These are phyloP conservation scores for Echinops telfairi DNA, from an alignment of 2,113 vertebrate genomes.

Conservation along the genomic window DNA sequence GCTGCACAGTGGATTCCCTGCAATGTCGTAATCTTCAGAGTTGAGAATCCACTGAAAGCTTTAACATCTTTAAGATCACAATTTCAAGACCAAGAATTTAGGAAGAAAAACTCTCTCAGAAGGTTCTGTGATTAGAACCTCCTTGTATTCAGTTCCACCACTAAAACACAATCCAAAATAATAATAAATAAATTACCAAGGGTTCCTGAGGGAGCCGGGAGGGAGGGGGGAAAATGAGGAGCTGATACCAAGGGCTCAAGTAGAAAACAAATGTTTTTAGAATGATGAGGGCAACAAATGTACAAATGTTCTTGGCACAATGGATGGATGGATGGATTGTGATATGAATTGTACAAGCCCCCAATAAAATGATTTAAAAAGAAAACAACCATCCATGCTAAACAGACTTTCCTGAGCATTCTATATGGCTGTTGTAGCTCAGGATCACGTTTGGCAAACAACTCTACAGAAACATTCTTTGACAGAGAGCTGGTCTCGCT, in stretches of 20 bases:
- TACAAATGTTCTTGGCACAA: too few relatives aligned
- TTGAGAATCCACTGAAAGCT: constrained; percentile 23
- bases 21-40: neutral
- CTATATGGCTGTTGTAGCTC: neutral
- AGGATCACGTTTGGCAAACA: neutral
- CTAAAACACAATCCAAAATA: neutral
- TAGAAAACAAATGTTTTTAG: too few relatives aligned
- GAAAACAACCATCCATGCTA: neutral
- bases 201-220: too few relatives aligned
- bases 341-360: too few relatives aligned
- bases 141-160: neutral
- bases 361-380: too few relatives aligned
- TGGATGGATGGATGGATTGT: too few relatives aligned
- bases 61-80: constrained; percentile 32
- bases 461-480: neutral
- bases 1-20: neutral
- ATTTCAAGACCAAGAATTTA: neutral
- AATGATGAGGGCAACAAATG: too few relatives aligned
- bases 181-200: too few relatives aligned
- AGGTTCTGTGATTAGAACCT: neutral
- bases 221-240: too few relatives aligned
- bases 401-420: neutral
- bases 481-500: neutral
- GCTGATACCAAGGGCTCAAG: too few relatives aligned
- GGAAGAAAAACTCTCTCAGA: neutral